phyloP scores from a whole-genome alignment of 2,113 vertebrate genomes.

The Larimichthys crocea region DNA sequence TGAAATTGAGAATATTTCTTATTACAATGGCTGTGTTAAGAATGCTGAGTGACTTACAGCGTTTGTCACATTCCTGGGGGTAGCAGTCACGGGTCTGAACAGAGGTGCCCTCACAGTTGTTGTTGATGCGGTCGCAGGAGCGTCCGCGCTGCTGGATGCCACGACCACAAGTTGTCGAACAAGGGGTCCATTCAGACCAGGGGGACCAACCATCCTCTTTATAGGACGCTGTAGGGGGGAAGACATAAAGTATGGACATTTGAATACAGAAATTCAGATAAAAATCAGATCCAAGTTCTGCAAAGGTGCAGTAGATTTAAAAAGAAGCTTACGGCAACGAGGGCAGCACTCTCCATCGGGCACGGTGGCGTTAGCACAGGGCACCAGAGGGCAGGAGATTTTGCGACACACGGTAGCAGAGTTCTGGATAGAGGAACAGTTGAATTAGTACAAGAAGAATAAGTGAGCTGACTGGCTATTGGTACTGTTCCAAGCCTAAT shows the following conservation, averaged over 20 bases:
- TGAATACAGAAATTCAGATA: not conserved
- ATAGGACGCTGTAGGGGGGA: slow-evolving; percentile 81
- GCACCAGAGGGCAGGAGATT: slow-evolving; percentile 95
- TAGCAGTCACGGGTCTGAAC: slow-evolving; percentile 98
- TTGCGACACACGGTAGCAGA: slow-evolving; percentile 95
- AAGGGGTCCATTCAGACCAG: slow-evolving; percentile 99
- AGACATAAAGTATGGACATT: not conserved
- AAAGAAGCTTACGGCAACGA: slow-evolving; percentile 90
- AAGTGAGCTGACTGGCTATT: slow-evolving; percentile 11
- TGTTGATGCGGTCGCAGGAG: slow-evolving; percentile 98
- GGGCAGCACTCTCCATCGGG: slow-evolving; percentile 98
- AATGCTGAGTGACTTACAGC: slow-evolving; percentile 88
- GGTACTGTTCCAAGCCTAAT: slow-evolving; percentile 55
- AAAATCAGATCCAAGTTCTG: not conserved
- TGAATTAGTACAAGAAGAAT: slow-evolving; percentile 53
- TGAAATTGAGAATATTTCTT: slow-evolving; percentile 14
- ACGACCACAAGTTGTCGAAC: slow-evolving; percentile 94
- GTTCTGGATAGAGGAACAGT: slow-evolving; percentile 84
- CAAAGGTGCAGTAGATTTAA: not conserved
- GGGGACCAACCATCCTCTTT: slow-evolving; percentile 95
- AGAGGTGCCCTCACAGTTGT: slow-evolving; percentile 95
- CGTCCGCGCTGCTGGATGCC: slow-evolving; percentile 97
- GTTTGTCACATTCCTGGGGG: slow-evolving; percentile 95
- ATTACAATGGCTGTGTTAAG: not conserved
- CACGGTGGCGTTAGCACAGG: slow-evolving; percentile 94